These are phyloP conservation scores for Piprites chloris DNA, from an alignment of 2,113 vertebrate genomes.

Conservation along the genomic window DNA sequence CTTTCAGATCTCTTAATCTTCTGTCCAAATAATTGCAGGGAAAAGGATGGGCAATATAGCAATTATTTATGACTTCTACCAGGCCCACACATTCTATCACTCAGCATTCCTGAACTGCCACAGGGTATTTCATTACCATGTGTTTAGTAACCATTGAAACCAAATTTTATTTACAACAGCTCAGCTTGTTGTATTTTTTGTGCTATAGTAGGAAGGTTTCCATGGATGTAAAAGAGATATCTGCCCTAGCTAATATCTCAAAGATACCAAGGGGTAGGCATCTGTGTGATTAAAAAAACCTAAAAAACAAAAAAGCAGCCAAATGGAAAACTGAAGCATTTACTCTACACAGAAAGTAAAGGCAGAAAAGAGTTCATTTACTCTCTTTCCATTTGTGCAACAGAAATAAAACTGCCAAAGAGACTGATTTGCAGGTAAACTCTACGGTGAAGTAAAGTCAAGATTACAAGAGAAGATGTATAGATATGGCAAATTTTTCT, in stretches of 20 bases:
- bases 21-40: not conserved
- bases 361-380: constrained; percentile 73
- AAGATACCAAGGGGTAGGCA: not conserved
- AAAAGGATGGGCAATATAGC: not conserved
- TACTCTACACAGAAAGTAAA: constrained; percentile 66
- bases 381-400: constrained; percentile 72
- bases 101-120: not conserved
- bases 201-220: not conserved
- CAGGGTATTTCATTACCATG: not conserved
- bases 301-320: not conserved
- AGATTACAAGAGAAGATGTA: constrained; percentile 59
- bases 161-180: constrained; percentile 4
- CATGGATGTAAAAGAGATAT: not conserved
- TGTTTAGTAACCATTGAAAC: constrained; percentile 1
- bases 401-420: constrained; percentile 74
- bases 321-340: constrained; percentile 69
- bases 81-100: not conserved
- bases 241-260: constrained; percentile 43
- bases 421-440: constrained; percentile 75
- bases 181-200: not conserved
- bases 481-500: constrained; percentile 53
- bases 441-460: constrained; percentile 63
- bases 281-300: not conserved
- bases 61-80: not conserved
- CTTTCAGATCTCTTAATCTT: not conserved